These are phyloP conservation scores for Tineola bisselliella DNA, from an alignment of 2,888 invertebrate genomes.

Conservation along the genomic window DNA sequence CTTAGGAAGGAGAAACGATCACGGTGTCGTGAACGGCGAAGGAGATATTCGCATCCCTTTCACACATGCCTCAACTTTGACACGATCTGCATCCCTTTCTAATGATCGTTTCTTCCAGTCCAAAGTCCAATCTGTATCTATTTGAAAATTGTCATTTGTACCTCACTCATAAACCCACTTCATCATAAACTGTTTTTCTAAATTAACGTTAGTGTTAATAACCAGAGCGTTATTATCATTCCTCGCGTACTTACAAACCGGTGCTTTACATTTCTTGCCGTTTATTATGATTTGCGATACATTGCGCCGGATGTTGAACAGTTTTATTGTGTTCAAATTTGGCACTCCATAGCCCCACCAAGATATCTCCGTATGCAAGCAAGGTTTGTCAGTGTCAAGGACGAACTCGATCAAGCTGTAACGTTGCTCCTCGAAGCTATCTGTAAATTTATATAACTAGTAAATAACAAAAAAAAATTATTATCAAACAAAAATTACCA, in stretches of 20 bases:
- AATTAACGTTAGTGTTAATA: constrained; percentile 35
- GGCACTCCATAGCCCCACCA: constrained; percentile 64
- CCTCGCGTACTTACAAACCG: constrained; percentile 30
- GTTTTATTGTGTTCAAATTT: constrained; percentile 25
- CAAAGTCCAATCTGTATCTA: no score
- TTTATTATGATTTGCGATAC: not conserved
- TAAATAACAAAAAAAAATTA: no score
- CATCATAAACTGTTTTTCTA: constrained; percentile 43
- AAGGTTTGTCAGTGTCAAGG: constrained; percentile 25
- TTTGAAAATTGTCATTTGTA: no score
- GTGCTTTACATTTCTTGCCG: constrained; percentile 14
- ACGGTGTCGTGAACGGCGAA: no score
- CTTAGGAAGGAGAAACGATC: no score
- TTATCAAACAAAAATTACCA: no score
- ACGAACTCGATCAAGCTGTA: constrained; percentile 66
- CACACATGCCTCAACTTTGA: no score
- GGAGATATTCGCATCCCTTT: no score
- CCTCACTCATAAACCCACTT: constrained; percentile 27
- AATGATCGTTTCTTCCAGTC: no score
- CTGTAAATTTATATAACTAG: constrained; percentile 49
- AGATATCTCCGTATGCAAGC: constrained; percentile 31
- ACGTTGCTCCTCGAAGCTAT: constrained; percentile 67
- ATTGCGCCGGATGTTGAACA: not conserved
- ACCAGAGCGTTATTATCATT: constrained; percentile 29
- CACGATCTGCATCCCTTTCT: no score